Base-by-base conservation (phyloP, 2,113 vertebrate genomes). In the Oreocharis arfaki region DNA sequence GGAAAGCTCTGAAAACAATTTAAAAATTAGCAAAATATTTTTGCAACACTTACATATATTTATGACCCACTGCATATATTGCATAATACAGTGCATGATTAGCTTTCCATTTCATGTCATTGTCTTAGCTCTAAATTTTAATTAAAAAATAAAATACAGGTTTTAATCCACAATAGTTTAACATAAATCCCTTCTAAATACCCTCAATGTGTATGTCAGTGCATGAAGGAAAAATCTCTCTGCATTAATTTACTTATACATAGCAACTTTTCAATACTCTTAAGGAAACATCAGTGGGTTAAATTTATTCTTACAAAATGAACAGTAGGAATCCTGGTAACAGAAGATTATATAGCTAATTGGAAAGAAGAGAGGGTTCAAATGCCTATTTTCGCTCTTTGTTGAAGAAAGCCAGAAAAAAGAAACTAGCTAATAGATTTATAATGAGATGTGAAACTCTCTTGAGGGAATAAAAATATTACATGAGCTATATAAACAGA, bases 381-480 rank as follows among this genome's bases (percentile, higher is more conserved):
- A 87, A 76, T 39, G 55, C 47, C 33, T 74, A 19, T 37, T 83
- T 95, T 80, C 83, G n/a, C 63, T 83, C 49, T 33, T 88, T 41
- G 44, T 49, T 80, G 71, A 76, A 86, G 41, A 68, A 92, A 84
- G 57, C 56, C 69, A 87, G 81, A 90, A 84, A 95, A 95, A 84
- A 30, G 6, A 60, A 87, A 91, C 56, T 63, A 61, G 42, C 84
- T 87, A 42, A 80, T 42, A 69, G 42, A 71, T 79, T 71, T 79
- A 35, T 64, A 93, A 79, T 73, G 70, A 92, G 67, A 93, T 47
- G 53, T 77, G 39, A 91, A 95, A 82, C 9, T 47, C 50, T 67
- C 68, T 49, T 75, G 61, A 87, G 6, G 20, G 81, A 84, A 94
- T 77, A 84, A 93, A 93, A 96, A 61, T 53, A 96, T 77, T 89